Evolutionary conservation across 2,113 vertebrate species (phyloP).

Genomic region (Lagopus muta): DNA sequence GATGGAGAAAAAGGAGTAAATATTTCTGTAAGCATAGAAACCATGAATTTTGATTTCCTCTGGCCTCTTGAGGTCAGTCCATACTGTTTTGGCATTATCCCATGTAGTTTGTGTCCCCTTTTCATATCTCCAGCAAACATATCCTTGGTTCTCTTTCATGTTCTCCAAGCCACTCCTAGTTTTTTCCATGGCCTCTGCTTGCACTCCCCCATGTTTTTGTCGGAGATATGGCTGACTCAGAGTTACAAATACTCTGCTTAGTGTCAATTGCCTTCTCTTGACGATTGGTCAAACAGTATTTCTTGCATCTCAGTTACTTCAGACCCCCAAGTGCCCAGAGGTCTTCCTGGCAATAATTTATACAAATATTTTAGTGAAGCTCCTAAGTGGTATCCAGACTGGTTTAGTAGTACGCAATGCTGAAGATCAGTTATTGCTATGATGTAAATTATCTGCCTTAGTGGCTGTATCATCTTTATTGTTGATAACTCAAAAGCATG

Average conservation of each 20-base stretch:
- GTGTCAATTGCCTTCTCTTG: background rate
- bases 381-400: background rate
- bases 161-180: background rate
- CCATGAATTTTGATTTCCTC: background rate
- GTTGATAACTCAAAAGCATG: background rate
- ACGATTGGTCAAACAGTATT: background rate
- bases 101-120: background rate
- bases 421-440: background rate
- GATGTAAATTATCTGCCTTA: background rate
- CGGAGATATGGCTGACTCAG: background rate
- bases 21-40: background rate
- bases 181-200: background rate
- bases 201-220: background rate
- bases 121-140: background rate
- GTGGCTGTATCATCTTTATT: background rate
- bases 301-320: slow-evolving; percentile 19
- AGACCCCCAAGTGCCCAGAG: slow-evolving; percentile 29
- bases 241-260: background rate
- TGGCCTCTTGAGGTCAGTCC: background rate
- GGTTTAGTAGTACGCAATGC: slow-evolving; percentile 9
- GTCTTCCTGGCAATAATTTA: slow-evolving; percentile 7
- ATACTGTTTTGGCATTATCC: background rate
- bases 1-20: background rate
- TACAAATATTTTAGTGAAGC: slow-evolving; percentile 44
- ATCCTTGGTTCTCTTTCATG: background rate